Base-by-base conservation (phyloP, 2,113 vertebrate species). In the Beaufortia kweichowensis region DNA sequence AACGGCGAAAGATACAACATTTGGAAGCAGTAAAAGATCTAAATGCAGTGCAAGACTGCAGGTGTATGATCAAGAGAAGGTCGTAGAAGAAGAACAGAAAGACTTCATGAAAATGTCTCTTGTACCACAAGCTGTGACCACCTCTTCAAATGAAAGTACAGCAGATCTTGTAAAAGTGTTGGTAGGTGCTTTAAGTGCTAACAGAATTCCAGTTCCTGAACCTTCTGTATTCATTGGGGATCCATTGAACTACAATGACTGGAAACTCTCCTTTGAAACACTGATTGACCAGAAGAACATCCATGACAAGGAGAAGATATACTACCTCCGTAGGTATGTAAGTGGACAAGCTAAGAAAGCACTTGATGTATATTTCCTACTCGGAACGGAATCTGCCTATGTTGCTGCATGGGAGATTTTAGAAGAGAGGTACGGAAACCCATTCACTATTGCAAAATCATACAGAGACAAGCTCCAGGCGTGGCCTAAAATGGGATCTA, bases 401-500 rank as follows among this genome's bases (percentile, higher is more conserved):
- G 55, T 23, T 75, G 46, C 68, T 26, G 56, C 84, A 74, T 81
- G 79, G 73, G 41, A 83, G 3, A 31, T 82, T 35, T 74, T 79
- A 4, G 70, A 79, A 50, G 23, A 79, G 24, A 75, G 62, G 70
- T 75, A 76, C 26, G 63, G 64, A 26, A 81, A 74, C 2, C 19
- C 64, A 69, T 84, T 83, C 7, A 75, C 43, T 14, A 70, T 83
- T 70, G 79, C 77, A 55, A 80, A 78, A 9, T 26, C 73, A 6
- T 84, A 76, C 15, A 83, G 82, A 82, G 77, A 83, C 35, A 81
- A 84, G 21, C 59, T 85, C 10, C 57, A 80, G 24, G 72, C 75
- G 3, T 85, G 81, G 81, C 57, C 74, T 10, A 84, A 75, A 15
- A 78, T 81, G 0, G 55, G 31, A 4, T 48, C 82, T 29, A 84